Evolutionary conservation across 2,113 vertebrate genomes (phyloP).

Genomic region (Xenopus borealis): DNA sequence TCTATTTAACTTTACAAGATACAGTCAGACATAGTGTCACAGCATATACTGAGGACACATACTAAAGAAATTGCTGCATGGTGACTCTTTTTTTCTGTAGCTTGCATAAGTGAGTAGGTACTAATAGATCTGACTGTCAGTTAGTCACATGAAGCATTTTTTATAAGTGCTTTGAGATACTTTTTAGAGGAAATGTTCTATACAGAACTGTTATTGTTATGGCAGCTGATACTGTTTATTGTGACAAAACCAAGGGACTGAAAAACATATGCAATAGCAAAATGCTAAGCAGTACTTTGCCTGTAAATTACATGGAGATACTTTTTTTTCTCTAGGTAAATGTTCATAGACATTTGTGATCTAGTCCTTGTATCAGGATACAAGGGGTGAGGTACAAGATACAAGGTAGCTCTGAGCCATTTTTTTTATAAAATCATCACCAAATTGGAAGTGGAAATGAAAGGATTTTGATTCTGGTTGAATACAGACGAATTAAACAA

Average conservation of each 20-base stretch:
- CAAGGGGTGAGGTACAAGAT: too few relatives aligned
- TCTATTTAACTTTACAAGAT: constrained; percentile 63
- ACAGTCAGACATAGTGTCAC: constrained; percentile 32
- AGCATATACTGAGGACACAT: constrained; percentile 32
- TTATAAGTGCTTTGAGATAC: constrained; percentile 43
- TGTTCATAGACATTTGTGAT: too few relatives aligned
- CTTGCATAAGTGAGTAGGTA: constrained; percentile 12
- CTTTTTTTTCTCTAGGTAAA: too few relatives aligned
- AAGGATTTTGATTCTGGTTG: too few relatives aligned
- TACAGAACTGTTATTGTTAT: constrained; percentile 32
- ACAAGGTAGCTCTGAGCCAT: too few relatives aligned
- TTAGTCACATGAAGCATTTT: constrained; percentile 42
- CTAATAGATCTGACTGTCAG: constrained; percentile 35
- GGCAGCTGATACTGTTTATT: constrained; percentile 25
- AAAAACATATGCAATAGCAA: too few relatives aligned
- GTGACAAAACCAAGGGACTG: not conserved
- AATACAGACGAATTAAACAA: too few relatives aligned
- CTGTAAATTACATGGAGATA: too few relatives aligned
- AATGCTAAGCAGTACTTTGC: too few relatives aligned
- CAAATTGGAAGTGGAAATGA: too few relatives aligned
- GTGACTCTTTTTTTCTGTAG: constrained; percentile 30
- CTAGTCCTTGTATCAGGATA: too few relatives aligned
- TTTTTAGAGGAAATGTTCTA: constrained; percentile 25
- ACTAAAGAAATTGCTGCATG: constrained; percentile 25
- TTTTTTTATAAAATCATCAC: too few relatives aligned